These are phyloP conservation scores for Neodiprion virginianus DNA, from an alignment of 1,140 invertebrate species.

Conservation along the genomic window DNA sequence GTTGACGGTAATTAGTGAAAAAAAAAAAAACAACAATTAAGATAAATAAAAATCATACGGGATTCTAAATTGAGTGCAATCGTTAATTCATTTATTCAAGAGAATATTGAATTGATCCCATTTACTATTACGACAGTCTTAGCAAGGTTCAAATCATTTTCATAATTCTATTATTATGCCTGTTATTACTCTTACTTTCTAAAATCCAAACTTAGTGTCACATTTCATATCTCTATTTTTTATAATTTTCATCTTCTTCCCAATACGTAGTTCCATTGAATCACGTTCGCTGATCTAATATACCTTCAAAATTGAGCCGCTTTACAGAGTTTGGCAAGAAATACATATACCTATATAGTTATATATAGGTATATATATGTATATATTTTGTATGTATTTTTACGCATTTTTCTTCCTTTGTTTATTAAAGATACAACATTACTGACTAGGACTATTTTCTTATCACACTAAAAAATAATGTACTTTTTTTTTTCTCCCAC, in stretches of 20 bases:
- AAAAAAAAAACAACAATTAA: background rate
- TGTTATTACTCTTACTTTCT: background rate
- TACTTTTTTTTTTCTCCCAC: slow-evolving; percentile 19
- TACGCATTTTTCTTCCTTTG: slow-evolving; percentile 26
- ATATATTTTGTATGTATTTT: slow-evolving; percentile 19
- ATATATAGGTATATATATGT: too few relatives aligned
- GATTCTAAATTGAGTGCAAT: background rate
- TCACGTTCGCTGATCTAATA: slow-evolving; percentile 25
- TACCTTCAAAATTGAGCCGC: slow-evolving; percentile 44
- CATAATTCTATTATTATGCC: background rate
- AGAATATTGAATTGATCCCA: slow-evolving; percentile 7
- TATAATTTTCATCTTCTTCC: slow-evolving; percentile 16
- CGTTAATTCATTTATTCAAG: background rate
- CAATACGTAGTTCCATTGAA: slow-evolving; percentile 16
- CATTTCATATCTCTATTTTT: slow-evolving; percentile 22
- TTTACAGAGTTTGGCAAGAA: slow-evolving; percentile 53
- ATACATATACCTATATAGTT: slow-evolving; percentile 26
- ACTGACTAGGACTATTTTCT: slow-evolving; percentile 54
- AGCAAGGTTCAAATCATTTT: background rate
- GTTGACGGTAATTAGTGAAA: background rate
- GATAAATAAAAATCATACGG: background rate
- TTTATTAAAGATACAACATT: slow-evolving; percentile 42
- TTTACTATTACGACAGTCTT: slow-evolving; percentile 2
- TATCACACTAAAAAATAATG: slow-evolving; percentile 27
- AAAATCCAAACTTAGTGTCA: background rate